Evolutionary conservation across 2,797 vertebrate genomes (phyloP).

Genomic region (Tenualosa thibaudeaui): DNA sequence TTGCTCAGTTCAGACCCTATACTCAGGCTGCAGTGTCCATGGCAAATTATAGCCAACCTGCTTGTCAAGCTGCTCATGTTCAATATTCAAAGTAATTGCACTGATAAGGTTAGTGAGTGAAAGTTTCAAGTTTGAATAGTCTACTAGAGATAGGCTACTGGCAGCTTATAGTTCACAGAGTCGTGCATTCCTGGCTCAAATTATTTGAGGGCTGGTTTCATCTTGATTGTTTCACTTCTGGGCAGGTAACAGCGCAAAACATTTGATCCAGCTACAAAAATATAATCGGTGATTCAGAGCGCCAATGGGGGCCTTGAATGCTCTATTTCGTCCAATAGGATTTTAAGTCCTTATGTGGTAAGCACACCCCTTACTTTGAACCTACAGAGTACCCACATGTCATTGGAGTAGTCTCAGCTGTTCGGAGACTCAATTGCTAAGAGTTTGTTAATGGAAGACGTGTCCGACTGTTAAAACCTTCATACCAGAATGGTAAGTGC

Average conservation of each 20-base stretch:
- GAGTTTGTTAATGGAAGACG: conserved; percentile 30
- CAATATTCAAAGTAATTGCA: too few species aligned
- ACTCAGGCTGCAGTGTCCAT: too few species aligned
- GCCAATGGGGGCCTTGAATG: conserved; percentile 35
- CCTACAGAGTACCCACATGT: conserved; percentile 36
- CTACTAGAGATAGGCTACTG: too few species aligned
- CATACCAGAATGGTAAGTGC: conserved; percentile 47
- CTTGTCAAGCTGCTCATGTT: too few species aligned
- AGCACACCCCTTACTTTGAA: neutral
- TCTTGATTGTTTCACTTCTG: too few species aligned
- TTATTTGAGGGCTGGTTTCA: too few species aligned
- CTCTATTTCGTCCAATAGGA: conserved; percentile 39
- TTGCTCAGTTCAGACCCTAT: too few species aligned
- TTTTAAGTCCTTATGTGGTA: neutral
- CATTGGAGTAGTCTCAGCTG: conserved; percentile 55
- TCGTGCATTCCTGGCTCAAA: too few species aligned
- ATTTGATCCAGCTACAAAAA: neutral
- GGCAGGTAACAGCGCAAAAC: neutral
- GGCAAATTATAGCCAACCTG: too few species aligned
- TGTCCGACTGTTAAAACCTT: conserved; percentile 16
- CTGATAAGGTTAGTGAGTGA: too few species aligned
- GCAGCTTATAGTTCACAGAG: too few species aligned
- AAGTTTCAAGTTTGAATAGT: too few species aligned
- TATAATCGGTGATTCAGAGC: neutral
- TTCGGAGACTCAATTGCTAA: conserved; percentile 22